Conservation (phyloP, 30 jellyfish, hydroid and myxozoan species). For the Morbakka virulenta region DNA sequence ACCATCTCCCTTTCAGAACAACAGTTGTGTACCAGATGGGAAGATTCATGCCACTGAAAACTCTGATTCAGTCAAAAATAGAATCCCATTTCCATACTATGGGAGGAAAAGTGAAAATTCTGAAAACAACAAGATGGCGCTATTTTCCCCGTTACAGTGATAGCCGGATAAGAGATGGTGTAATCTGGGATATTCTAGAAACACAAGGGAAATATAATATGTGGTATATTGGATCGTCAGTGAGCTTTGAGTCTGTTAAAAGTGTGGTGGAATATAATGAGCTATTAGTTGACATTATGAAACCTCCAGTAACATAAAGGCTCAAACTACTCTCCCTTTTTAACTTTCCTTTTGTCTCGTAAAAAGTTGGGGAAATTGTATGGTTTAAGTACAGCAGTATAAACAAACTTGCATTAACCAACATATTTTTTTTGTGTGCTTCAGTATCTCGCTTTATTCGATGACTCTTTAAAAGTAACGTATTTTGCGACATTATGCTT, state of each 20-base stretch:
- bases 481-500: too few species aligned
- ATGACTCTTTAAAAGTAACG: too few species aligned
- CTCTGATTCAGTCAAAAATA: slow-evolving; percentile 30
- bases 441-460: too few species aligned
- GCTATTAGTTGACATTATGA: slow-evolving; percentile 52
- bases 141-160: slow-evolving; percentile 80
- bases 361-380: too few species aligned
- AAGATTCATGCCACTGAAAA: slow-evolving; percentile 37
- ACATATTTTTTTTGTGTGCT: too few species aligned
- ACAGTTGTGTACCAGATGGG: slow-evolving; percentile 79
- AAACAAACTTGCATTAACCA: too few species aligned
- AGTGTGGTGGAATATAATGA: slow-evolving; percentile 82
- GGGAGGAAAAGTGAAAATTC: slow-evolving; percentile 49
- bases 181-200: slow-evolving; percentile 73
- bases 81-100: slow-evolving; percentile 10
- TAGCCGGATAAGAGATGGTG: slow-evolving; percentile 36
- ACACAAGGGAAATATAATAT: slow-evolving; percentile 83
- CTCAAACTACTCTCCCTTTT: too few species aligned
- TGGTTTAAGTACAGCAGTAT: too few species aligned
- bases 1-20: slow-evolving; percentile 48
- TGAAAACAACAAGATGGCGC: slow-evolving; percentile 54
- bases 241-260: slow-evolving; percentile 81
- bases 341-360: too few species aligned
- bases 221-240: slow-evolving; percentile 97
- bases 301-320: too few species aligned